Percentiles rank a stretch among this genome's conserved stretches.
These are phyloP conservation scores for Sarcoramphus papa DNA, from an alignment of 2,797 vertebrate species.

Conservation along the genomic window DNA sequence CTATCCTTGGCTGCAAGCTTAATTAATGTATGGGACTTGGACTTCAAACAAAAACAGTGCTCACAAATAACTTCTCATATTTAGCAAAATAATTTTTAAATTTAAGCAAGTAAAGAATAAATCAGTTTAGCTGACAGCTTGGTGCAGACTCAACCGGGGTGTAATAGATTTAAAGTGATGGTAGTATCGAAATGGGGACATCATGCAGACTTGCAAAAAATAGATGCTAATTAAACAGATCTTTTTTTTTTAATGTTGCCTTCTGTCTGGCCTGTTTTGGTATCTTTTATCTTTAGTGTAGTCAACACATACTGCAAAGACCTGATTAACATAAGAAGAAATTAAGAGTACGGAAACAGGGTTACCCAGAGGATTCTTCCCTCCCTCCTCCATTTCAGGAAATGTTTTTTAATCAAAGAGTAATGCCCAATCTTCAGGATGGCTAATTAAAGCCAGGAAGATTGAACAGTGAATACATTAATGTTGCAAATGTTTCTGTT, in stretches of 20 bases:
- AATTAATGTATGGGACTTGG: constrained; percentile 22
- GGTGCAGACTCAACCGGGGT: background rate
- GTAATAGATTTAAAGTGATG: constrained; percentile 8
- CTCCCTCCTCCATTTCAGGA: background rate
- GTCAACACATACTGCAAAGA: constrained; percentile 15
- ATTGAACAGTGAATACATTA: constrained; percentile 23
- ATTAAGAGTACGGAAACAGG: background rate
- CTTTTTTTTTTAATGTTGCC: background rate
- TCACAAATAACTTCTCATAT: constrained; percentile 18
- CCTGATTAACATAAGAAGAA: constrained; percentile 39
- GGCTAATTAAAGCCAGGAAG: constrained; percentile 42
- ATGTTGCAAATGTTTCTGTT: background rate
- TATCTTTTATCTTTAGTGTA: constrained; percentile 39
- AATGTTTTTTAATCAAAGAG: constrained; percentile 45
- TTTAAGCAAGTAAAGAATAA: background rate
- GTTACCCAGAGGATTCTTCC: background rate
- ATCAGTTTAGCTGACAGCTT: constrained; percentile 6
- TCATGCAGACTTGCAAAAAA: background rate
- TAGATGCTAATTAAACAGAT: background rate
- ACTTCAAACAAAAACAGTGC: constrained; percentile 38
- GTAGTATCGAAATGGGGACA: constrained; percentile 12
- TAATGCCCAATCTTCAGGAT: background rate
- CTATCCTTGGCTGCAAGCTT: background rate
- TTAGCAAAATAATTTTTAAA: constrained; percentile 4
- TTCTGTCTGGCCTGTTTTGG: constrained; percentile 23